Percentiles rank a stretch among this genome's conserved stretches.
Conservation (phyloP, 2,113 vertebrate species). For the Seriola aureovittata region DNA sequence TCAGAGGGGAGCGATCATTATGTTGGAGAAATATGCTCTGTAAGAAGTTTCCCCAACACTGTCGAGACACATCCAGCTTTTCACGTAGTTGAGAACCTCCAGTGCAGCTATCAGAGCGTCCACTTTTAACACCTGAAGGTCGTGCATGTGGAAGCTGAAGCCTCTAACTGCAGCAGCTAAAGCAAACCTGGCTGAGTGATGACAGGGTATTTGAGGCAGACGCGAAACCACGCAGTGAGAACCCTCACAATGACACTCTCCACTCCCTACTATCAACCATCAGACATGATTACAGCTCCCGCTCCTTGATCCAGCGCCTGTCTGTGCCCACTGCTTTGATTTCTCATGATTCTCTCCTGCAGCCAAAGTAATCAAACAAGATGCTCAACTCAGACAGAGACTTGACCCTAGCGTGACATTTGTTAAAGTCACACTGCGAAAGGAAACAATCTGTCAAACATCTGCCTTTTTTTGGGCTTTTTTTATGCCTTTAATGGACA, state of each 20-base stretch:
- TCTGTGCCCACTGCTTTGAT: conserved; percentile 51
- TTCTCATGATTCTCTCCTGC: conserved; percentile 38
- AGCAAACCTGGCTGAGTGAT: conserved; percentile 39
- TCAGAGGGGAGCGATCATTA: conserved; percentile 16
- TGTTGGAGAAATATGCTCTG: conserved; percentile 19
- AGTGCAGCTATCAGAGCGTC: conserved; percentile 5
- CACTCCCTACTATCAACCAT: conserved; percentile 54
- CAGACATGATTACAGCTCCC: conserved; percentile 66
- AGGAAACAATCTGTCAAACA: conserved; percentile 48
- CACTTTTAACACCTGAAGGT: conserved; percentile 43
- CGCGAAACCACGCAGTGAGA: conserved; percentile 36
- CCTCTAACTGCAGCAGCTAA: neutral
- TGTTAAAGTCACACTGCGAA: conserved; percentile 37
- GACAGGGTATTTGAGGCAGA: conserved; percentile 39
- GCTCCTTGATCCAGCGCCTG: conserved; percentile 49
- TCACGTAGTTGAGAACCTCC: conserved; percentile 11
- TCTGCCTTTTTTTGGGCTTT: too few relatives aligned
- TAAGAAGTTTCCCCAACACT: conserved; percentile 7
- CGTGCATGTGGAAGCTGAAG: neutral
- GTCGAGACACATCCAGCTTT: conserved; percentile 22
- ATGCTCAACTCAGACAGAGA: conserved; percentile 32
- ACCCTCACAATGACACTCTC: conserved; percentile 31
- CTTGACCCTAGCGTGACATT: conserved; percentile 45
- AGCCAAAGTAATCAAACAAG: conserved; percentile 48
- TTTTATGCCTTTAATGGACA: too few relatives aligned